Percentiles rank a stretch among this genome's conserved stretches.
phyloP scores from a whole-genome alignment of 2,797 vertebrate genomes.

The Acipenser ruthenus region DNA sequence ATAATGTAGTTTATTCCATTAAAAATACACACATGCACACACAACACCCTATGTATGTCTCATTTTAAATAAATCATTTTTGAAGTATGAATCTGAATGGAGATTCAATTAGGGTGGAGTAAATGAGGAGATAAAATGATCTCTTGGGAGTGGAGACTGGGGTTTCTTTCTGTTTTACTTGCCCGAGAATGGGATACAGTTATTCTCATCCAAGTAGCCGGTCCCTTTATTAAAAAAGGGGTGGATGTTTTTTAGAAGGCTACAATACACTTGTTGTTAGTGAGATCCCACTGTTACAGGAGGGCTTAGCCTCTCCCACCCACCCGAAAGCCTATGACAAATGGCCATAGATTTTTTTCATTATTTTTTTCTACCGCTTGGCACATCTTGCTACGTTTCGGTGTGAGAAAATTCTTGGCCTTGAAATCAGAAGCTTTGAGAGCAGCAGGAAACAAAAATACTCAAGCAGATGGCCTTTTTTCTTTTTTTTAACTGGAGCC shows the following conservation, averaged over 20 bases:
- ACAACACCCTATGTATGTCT: conserved; percentile 23
- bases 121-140: conserved; percentile 4
- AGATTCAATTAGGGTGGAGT: conserved; percentile 23
- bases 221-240: conserved; percentile 12
- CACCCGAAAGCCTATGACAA: background rate
- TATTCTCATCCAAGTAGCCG: conserved; percentile 3
- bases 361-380: background rate
- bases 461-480: background rate
- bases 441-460: background rate
- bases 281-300: background rate
- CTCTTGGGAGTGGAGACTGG: conserved; percentile 18
- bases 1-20: conserved; percentile 50
- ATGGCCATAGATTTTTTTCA: background rate
- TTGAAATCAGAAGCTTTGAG: background rate
- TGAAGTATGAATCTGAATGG: conserved; percentile 25
- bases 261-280: conserved; percentile 7
- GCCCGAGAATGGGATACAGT: conserved; percentile 7
- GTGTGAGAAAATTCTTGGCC: conserved; percentile 10
- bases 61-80: conserved; percentile 19
- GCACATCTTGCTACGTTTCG: background rate
- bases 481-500: background rate
- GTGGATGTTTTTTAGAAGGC: conserved; percentile 1
- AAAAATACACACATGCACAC: conserved; percentile 18
- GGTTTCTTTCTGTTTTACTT: background rate
- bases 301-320: background rate